Conservation (phyloP, 2,113 vertebrate genomes). For the Ammospiza caudacuta region DNA sequence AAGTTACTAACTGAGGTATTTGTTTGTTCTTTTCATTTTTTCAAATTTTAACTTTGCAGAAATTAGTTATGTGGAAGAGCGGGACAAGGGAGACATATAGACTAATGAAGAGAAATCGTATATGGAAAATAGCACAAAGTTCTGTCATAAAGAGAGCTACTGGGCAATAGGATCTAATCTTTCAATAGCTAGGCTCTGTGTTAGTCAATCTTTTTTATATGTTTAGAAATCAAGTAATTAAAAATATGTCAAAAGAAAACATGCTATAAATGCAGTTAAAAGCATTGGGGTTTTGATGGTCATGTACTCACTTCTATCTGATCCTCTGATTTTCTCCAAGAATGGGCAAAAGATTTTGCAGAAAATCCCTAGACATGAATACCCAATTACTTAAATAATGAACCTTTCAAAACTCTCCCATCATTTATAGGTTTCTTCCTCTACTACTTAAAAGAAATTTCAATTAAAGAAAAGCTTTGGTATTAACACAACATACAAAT, state of each 20-base stretch:
- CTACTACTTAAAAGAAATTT: background rate
- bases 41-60: background rate
- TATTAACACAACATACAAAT: background rate
- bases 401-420: background rate
- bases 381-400: background rate
- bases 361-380: background rate
- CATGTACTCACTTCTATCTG: background rate
- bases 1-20: slow-evolving; percentile 58
- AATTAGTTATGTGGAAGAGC: background rate
- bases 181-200: background rate
- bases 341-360: background rate
- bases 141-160: background rate
- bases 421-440: background rate
- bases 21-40: slow-evolving; percentile 9
- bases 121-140: background rate
- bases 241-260: background rate
- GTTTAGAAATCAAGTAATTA: background rate
- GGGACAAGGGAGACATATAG: background rate
- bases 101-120: background rate
- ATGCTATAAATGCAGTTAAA: background rate
- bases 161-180: background rate
- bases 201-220: background rate
- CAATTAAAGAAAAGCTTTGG: background rate
- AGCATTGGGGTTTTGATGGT: background rate
- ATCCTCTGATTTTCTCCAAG: background rate